Evolutionary conservation across 2,888 invertebrate genomes (phyloP).

Genomic region (Drosophila koepferae): DNA sequence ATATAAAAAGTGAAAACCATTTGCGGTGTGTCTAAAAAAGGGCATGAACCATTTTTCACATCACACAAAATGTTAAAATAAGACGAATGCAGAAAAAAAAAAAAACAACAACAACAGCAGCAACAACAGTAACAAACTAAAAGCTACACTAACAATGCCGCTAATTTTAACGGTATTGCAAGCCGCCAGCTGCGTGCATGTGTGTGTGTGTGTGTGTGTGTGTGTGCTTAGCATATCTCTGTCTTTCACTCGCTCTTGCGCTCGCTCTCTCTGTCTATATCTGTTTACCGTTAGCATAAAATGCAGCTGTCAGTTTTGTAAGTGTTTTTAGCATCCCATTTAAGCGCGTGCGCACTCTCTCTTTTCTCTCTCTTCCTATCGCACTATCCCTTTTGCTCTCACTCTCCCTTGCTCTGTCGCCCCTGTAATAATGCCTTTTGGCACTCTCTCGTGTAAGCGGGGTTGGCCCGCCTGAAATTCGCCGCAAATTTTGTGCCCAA

Average conservation of each 20-base stretch:
- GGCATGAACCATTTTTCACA: constrained; percentile 52
- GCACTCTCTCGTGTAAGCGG: constrained; percentile 2
- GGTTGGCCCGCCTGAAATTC: constrained; percentile 49
- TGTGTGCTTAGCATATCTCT: constrained; percentile 24
- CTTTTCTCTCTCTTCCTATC: neutral
- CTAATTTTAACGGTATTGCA: constrained; percentile 48
- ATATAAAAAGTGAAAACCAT: constrained; percentile 60
- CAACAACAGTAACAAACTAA: constrained; percentile 5
- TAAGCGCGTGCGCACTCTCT: constrained; percentile 14
- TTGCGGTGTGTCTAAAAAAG: constrained; percentile 56
- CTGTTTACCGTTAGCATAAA: constrained; percentile 48
- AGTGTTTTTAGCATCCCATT: constrained; percentile 34
- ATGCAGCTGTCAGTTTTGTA: constrained; percentile 58
- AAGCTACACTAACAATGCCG: constrained; percentile 35
- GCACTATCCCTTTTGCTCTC: no score
- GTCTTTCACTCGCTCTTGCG: constrained; percentile 20
- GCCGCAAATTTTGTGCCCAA: constrained; percentile 63
- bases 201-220: constrained; percentile 3
- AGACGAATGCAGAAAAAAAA: constrained; percentile 32
- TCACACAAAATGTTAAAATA: constrained; percentile 10
- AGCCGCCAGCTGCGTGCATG: constrained; percentile 15
- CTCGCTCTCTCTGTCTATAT: constrained; percentile 22
- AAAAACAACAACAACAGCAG: neutral
- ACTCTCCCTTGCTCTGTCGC: neutral
- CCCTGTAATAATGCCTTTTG: constrained; percentile 8